Evolutionary conservation across 2,888 invertebrate species (phyloP).

Genomic region (Neoscelio sp.): DNA sequence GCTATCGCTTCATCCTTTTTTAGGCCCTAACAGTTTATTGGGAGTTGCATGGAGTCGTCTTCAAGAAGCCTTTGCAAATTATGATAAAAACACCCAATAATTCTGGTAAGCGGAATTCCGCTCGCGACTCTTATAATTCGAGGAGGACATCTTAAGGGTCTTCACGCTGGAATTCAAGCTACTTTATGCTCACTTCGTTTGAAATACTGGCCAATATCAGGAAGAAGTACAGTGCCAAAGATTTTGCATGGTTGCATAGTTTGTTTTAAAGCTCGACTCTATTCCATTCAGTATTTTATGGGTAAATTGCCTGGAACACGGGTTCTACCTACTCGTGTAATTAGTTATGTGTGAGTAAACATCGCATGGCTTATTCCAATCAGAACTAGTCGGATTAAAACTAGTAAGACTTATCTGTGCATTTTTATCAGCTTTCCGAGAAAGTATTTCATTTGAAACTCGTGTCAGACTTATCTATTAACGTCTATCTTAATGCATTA

Average conservation of each 20-base stretch:
- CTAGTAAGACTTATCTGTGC: slow-evolving; percentile 36
- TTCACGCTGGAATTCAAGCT: slow-evolving; percentile 19
- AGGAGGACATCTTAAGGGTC: slow-evolving; percentile 9
- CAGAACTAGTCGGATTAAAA: neutral
- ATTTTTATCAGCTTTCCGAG: slow-evolving; percentile 37
- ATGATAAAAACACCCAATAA: slow-evolving; percentile 23
- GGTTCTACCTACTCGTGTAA: slow-evolving; percentile 61
- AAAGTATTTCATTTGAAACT: slow-evolving; percentile 46
- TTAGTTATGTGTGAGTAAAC: slow-evolving; percentile 59
- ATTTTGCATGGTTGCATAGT: slow-evolving; percentile 33
- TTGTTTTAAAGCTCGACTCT: slow-evolving; percentile 38
- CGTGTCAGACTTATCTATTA: slow-evolving; percentile 58
- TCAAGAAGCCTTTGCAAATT: slow-evolving; percentile 14
- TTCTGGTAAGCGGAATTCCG: slow-evolving; percentile 33
- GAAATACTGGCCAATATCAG: slow-evolving; percentile 57
- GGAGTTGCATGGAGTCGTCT: slow-evolving; percentile 48
- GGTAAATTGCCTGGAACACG: slow-evolving; percentile 62
- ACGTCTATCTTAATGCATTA: slow-evolving; percentile 64
- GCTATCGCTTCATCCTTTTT: slow-evolving; percentile 3
- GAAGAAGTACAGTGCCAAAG: slow-evolving; percentile 18
- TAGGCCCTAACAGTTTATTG: slow-evolving; percentile 19
- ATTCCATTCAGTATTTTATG: slow-evolving; percentile 17
- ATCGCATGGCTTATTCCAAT: slow-evolving; percentile 25
- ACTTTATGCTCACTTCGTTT: slow-evolving; percentile 21
- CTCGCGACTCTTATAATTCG: slow-evolving; percentile 37